These are phyloP conservation scores for Talpa occidentalis DNA, from an alignment of 2,113 vertebrate species.

Conservation along the genomic window DNA sequence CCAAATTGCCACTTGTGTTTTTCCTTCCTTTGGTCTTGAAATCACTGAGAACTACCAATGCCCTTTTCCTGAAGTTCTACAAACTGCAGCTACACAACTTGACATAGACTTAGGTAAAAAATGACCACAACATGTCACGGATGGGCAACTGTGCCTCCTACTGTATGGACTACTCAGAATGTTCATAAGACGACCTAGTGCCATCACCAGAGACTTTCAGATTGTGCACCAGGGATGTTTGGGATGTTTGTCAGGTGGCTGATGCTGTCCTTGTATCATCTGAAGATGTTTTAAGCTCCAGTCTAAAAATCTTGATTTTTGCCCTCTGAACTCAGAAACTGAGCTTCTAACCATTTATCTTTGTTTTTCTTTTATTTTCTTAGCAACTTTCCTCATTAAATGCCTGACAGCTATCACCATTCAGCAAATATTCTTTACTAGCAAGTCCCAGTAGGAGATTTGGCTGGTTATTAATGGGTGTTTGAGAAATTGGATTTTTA, in stretches of 20 bases:
- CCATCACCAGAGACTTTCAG: background rate
- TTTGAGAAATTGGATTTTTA: background rate
- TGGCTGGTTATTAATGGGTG: background rate
- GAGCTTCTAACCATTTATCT: background rate
- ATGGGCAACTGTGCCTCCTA: background rate
- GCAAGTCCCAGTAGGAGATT: background rate
- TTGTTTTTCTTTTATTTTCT: slow-evolving; percentile 45
- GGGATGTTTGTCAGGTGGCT: background rate
- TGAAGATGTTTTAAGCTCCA: background rate
- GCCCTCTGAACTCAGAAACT: background rate
- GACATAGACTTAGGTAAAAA: background rate
- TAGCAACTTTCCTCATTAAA: background rate
- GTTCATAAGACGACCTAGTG: background rate
- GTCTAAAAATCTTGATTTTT: background rate
- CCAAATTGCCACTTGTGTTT: background rate
- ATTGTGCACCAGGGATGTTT: background rate
- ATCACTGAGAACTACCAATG: background rate
- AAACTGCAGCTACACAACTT: background rate
- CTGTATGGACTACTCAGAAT: background rate
- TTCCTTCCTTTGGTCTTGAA: background rate
- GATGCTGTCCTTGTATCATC: background rate
- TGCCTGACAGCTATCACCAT: background rate
- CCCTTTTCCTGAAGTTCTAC: background rate
- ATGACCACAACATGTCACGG: background rate
- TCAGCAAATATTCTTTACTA: background rate